A percentile compares a stretch with the other conserved stretches of the same genome.
These are phyloP conservation scores for Helarctos malayanus DNA, from an alignment of 2,797 vertebrate species.

Conservation along the genomic window DNA sequence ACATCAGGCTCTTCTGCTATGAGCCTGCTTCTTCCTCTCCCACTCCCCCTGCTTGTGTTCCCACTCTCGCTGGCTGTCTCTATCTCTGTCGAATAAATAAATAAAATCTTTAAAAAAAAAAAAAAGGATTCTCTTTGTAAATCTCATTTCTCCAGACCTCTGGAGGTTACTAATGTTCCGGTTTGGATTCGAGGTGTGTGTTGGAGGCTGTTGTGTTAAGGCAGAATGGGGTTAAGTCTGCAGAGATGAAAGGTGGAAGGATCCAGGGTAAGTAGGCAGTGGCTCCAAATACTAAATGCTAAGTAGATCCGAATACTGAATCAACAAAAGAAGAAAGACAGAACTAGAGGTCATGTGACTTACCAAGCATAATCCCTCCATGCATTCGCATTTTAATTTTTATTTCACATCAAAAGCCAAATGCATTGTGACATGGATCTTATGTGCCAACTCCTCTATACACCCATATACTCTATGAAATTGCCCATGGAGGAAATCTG, in stretches of 20 bases:
- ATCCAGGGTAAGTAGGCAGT: not conserved
- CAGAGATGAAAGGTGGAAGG: not conserved
- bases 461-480: not conserved
- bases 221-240: not conserved
- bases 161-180: not conserved
- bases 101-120: too few relatives aligned
- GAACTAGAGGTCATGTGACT: not conserved
- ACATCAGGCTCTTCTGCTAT: too few relatives aligned
- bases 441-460: not conserved
- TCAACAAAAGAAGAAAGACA: not conserved
- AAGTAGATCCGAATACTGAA: not conserved
- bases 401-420: slow-evolving; percentile 53
- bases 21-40: too few relatives aligned
- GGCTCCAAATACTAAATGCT: not conserved
- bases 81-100: too few relatives aligned
- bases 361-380: not conserved
- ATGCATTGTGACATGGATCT: slow-evolving; percentile 10
- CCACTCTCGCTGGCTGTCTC: too few relatives aligned
- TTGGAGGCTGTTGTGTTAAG: not conserved
- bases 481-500: not conserved
- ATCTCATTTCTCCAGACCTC: not conserved
- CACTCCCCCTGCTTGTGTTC: too few relatives aligned
- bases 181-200: not conserved
- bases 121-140: not conserved
- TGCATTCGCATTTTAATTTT: not conserved